Evolutionary conservation across 2,888 invertebrate genomes (phyloP).

Genomic region (Sesia apiformis): DNA sequence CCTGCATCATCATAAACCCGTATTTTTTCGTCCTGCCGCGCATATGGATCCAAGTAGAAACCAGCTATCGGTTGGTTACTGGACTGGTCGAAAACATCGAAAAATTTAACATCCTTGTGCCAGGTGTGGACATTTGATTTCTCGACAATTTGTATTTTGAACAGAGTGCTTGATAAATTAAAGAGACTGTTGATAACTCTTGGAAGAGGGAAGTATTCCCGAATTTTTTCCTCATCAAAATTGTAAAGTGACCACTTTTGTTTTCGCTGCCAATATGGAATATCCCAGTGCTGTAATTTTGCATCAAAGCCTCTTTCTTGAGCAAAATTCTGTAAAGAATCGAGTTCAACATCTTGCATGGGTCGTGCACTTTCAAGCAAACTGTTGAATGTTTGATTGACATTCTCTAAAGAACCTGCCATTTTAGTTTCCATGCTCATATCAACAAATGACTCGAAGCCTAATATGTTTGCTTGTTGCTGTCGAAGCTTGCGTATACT

Average conservation of each 20-base stretch:
- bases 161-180: slow-evolving; percentile 82
- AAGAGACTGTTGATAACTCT: slow-evolving; percentile 87
- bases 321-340: slow-evolving; percentile 82
- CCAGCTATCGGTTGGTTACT: slow-evolving; percentile 81
- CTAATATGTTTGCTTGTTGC: slow-evolving; percentile 83
- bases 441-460: slow-evolving; percentile 85
- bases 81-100: slow-evolving; percentile 83
- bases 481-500: slow-evolving; percentile 81
- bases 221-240: slow-evolving; percentile 80
- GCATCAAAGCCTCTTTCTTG: slow-evolving; percentile 80
- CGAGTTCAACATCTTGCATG: slow-evolving; percentile 84
- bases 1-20: slow-evolving; percentile 76
- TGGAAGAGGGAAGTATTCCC: slow-evolving; percentile 88
- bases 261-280: slow-evolving; percentile 90
- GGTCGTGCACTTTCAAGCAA: slow-evolving; percentile 81
- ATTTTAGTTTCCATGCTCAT: slow-evolving; percentile 96
- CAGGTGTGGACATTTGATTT: slow-evolving; percentile 80
- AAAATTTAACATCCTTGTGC: slow-evolving; percentile 91
- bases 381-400: slow-evolving; percentile 79
- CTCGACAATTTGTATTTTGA: slow-evolving; percentile 84
- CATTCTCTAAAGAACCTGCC: slow-evolving; percentile 86
- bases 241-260: slow-evolving; percentile 79
- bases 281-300: slow-evolving; percentile 85
- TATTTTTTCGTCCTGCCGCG: slow-evolving; percentile 78
- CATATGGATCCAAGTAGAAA: slow-evolving; percentile 90